Percentiles rank a stretch among this genome's conserved stretches.
These are phyloP conservation scores for Callimorpha dominula DNA, from an alignment of 2,888 invertebrate genomes.

Conservation along the genomic window DNA sequence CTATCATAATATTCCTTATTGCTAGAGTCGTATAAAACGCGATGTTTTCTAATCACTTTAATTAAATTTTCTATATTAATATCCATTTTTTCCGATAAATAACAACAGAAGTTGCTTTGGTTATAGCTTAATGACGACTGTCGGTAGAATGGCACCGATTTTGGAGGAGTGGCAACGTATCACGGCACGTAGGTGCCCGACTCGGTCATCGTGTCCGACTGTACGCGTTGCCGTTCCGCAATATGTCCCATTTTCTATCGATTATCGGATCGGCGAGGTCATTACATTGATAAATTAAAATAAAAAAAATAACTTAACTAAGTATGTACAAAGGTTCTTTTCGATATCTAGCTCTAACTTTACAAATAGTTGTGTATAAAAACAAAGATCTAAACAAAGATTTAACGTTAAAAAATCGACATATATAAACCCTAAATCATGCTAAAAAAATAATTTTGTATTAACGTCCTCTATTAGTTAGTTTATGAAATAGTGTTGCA, in stretches of 20 bases:
- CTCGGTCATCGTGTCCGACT: background rate
- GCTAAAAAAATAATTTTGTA: background rate
- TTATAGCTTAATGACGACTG: background rate
- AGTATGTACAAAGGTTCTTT: background rate
- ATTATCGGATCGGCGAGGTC: background rate
- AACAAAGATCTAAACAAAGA: background rate
- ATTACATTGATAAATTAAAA: background rate
- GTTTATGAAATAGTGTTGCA: background rate
- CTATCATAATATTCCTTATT: slow-evolving; percentile 17
- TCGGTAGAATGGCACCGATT: slow-evolving; percentile 10
- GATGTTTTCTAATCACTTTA: background rate
- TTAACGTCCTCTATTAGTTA: background rate
- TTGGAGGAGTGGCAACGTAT: slow-evolving; percentile 13
- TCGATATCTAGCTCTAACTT: background rate
- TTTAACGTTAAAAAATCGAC: background rate
- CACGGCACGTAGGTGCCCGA: background rate
- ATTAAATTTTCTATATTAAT: slow-evolving; percentile 14
- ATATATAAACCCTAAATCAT: background rate
- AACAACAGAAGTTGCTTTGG: background rate
- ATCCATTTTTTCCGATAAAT: background rate
- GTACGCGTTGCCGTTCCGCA: slow-evolving; percentile 3
- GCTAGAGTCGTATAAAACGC: background rate
- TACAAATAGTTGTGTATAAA: background rate
- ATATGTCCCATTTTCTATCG: background rate
- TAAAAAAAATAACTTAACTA: too few species aligned